phyloP scores from a whole-genome alignment of 1,140 invertebrate genomes.

The Centruroides vittatus region DNA sequence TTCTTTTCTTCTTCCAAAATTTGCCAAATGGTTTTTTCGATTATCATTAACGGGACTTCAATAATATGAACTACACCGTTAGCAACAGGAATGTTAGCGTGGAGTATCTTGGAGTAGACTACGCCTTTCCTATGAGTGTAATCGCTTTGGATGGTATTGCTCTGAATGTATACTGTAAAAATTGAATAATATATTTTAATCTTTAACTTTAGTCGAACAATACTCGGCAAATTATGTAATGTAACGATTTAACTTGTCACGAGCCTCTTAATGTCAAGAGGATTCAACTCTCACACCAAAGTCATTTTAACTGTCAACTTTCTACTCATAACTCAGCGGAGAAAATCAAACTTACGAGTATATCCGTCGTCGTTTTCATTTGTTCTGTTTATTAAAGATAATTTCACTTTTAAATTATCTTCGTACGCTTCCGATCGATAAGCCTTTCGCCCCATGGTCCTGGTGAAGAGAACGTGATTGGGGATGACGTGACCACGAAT shows the following conservation, averaged over 20 bases:
- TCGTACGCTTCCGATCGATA: slow-evolving; percentile 34
- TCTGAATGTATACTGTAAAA: slow-evolving; percentile 51
- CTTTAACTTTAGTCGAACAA: not conserved
- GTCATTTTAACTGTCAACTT: not conserved
- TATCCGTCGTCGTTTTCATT: slow-evolving; percentile 10
- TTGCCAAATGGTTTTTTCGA: slow-evolving; percentile 65
- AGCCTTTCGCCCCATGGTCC: slow-evolving; percentile 47
- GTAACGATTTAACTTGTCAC: not conserved
- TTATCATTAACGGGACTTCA: slow-evolving; percentile 72
- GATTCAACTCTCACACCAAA: not conserved
- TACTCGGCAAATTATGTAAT: too few species aligned
- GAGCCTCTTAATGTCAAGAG: not conserved
- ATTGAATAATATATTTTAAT: not conserved
- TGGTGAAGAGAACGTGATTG: slow-evolving; percentile 67
- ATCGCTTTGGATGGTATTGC: slow-evolving; percentile 62
- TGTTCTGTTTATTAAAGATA: slow-evolving; percentile 4
- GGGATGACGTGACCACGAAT: slow-evolving; percentile 80
- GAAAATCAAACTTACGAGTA: not conserved
- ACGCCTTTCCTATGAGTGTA: slow-evolving; percentile 57
- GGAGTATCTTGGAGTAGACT: slow-evolving; percentile 68
- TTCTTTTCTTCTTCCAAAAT: slow-evolving; percentile 43
- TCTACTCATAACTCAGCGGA: not conserved
- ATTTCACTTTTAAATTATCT: slow-evolving; percentile 14
- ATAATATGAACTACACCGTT: slow-evolving; percentile 88
- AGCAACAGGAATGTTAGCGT: slow-evolving; percentile 79